These are phyloP conservation scores for Fragum whitleyi DNA, from an alignment of 2,888 invertebrate species.

Conservation along the genomic window DNA sequence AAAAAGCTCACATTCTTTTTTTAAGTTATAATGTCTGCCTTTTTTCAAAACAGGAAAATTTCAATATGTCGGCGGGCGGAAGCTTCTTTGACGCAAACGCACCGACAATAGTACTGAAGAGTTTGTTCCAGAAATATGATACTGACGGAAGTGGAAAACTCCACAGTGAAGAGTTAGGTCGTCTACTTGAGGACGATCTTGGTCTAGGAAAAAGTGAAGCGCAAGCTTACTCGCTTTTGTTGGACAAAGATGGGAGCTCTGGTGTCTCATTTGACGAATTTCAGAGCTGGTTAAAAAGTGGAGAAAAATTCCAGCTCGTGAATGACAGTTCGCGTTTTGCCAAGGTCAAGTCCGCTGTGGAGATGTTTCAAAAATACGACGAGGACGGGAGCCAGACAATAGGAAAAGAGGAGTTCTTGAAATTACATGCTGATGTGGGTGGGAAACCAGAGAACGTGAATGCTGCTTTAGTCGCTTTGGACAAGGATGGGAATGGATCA, in stretches of 20 bases:
- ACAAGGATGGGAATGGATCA: constrained; percentile 37
- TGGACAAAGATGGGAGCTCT: constrained; percentile 30
- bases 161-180: constrained; percentile 8
- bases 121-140: constrained; percentile 39
- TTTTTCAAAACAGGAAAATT: no score
- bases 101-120: constrained; percentile 32
- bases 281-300: constrained; percentile 28
- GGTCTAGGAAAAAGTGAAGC: constrained; percentile 25
- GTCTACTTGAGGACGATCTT: constrained; percentile 31
- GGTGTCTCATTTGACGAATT: constrained; percentile 31
- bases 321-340: constrained; percentile 29
- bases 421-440: constrained; percentile 30
- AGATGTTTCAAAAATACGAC: constrained; percentile 44
- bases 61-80: background rate
- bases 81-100: constrained; percentile 28
- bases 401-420: constrained; percentile 31
- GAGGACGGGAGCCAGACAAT: constrained; percentile 26
- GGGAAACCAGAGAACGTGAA: background rate
- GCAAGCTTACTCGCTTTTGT: constrained; percentile 23
- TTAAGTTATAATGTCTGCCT: no score
- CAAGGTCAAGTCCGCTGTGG: constrained; percentile 22
- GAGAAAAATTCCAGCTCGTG: constrained; percentile 23
- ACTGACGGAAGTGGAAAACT: constrained; percentile 31
- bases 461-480: constrained; percentile 18
- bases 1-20: no score